A percentile compares a stretch with the other conserved stretches of the same genome.
phyloP scores from a whole-genome alignment of 2,888 invertebrate genomes.

The Gerris lacustris region DNA sequence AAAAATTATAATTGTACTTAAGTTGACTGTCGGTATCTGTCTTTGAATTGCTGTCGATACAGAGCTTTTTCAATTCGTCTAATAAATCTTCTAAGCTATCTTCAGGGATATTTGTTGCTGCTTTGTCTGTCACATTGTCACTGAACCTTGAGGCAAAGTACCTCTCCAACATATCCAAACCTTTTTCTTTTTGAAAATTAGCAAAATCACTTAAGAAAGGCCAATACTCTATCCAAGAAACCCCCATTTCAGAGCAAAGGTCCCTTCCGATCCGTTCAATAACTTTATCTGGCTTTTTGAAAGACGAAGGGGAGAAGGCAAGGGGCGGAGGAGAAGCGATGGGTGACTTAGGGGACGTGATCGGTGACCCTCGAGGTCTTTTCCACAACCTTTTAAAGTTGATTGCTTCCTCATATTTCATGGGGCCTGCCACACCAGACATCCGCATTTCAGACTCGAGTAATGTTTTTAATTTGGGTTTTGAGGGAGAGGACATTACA shows the following conservation, averaged over 20 bases:
- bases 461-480: constrained; percentile 37
- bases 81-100: background rate
- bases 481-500: constrained; percentile 54
- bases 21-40: background rate
- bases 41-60: background rate
- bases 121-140: background rate
- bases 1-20: background rate
- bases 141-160: constrained; percentile 41
- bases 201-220: constrained; percentile 71
- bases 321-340: constrained; percentile 7
- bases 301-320: constrained; percentile 14
- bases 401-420: constrained; percentile 60
- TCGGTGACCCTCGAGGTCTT: constrained; percentile 27
- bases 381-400: constrained; percentile 68
- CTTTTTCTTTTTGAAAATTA: constrained; percentile 61
- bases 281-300: constrained; percentile 72
- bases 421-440: constrained; percentile 80
- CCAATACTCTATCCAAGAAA: constrained; percentile 89
- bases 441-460: constrained; percentile 31
- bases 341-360: constrained; percentile 4
- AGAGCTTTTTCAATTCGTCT: background rate
- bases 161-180: constrained; percentile 59
- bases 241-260: constrained; percentile 47
- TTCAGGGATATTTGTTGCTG: background rate
- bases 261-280: constrained; percentile 68